Percentiles rank a stretch among this genome's conserved stretches.
Conservation (phyloP, 2,888 invertebrate species). For the Melipona bicolor region DNA sequence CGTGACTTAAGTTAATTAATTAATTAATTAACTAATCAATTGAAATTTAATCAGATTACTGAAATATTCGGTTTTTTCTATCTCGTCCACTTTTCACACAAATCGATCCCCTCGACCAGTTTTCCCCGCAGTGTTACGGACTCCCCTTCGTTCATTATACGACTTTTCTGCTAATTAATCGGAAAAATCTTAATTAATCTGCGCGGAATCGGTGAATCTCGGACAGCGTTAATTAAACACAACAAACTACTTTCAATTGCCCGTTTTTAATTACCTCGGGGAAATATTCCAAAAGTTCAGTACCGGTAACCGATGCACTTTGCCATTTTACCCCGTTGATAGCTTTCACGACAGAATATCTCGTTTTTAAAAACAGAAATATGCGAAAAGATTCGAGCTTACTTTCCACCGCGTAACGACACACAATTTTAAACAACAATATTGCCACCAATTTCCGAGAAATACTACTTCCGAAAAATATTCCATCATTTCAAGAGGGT, state of each 20-base stretch:
- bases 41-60: too few species aligned
- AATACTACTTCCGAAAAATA: neutral
- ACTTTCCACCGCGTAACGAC: neutral
- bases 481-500: neutral
- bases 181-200: too few species aligned
- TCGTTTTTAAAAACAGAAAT: too few species aligned
- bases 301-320: neutral
- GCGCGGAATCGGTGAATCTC: neutral
- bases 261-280: neutral
- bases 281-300: neutral
- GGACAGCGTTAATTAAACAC: neutral
- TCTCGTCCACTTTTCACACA: neutral
- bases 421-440: neutral
- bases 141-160: too few species aligned
- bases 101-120: neutral
- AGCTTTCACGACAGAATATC: too few species aligned
- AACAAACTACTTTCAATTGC: neutral
- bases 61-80: neutral
- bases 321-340: neutral
- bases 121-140: neutral
- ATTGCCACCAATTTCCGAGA: too few species aligned
- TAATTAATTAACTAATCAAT: too few species aligned
- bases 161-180: too few species aligned
- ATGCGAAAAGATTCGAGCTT: too few species aligned
- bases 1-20: too few species aligned